phyloP scores from a whole-genome alignment of 2,797 vertebrate genomes.

The Discoglossus pictus region DNA sequence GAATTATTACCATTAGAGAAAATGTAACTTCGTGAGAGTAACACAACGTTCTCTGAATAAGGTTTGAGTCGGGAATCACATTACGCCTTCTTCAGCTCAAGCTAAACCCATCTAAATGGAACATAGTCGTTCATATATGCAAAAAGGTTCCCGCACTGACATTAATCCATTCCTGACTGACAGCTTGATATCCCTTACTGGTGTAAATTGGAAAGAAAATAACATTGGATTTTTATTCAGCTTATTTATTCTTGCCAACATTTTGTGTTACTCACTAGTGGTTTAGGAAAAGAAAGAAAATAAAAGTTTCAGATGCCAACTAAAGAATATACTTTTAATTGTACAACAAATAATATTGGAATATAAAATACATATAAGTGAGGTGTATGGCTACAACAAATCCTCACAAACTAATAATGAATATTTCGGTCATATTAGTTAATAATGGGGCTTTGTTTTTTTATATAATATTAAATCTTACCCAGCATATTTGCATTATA shows the following conservation, averaged over 20 bases:
- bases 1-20: too few species aligned
- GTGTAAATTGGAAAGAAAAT: constrained; percentile 34
- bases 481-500: too few species aligned
- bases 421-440: too few species aligned
- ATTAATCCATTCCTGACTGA: constrained; percentile 29
- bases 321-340: background rate
- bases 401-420: too few species aligned
- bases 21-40: too few species aligned
- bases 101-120: constrained; percentile 12
- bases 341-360: too few species aligned
- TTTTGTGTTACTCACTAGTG: background rate
- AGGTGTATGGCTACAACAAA: too few species aligned
- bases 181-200: constrained; percentile 27
- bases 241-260: constrained; percentile 26
- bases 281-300: background rate
- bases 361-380: too few species aligned
- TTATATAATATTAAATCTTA: too few species aligned
- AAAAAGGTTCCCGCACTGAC: constrained; percentile 18
- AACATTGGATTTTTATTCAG: constrained; percentile 15
- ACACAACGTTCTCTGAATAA: too few species aligned
- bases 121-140: constrained; percentile 21
- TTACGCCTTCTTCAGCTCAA: background rate
- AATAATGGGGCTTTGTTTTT: too few species aligned
- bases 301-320: background rate
- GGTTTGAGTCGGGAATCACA: too few species aligned